Percentiles rank a stretch among this genome's conserved stretches.
These are phyloP conservation scores for Saxicola maurus DNA, from an alignment of 2,797 vertebrate species.

Conservation along the genomic window DNA sequence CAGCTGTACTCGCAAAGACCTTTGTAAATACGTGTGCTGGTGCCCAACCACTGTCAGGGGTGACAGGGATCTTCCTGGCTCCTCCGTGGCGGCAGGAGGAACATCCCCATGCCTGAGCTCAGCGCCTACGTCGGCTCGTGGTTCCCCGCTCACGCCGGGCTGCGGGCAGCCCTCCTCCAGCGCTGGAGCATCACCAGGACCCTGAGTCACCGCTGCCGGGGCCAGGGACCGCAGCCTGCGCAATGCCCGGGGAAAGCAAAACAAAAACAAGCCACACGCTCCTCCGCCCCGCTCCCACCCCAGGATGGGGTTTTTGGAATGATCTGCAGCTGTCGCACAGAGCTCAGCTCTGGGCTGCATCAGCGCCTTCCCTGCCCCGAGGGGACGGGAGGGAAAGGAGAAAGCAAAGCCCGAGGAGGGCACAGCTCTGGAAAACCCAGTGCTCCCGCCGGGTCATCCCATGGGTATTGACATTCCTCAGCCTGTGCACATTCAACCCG, in stretches of 20 bases:
- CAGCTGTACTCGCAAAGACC: not conserved
- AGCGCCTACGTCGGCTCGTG: not conserved
- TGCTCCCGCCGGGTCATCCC: not conserved
- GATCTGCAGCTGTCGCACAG: not conserved
- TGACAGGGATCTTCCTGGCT: not conserved
- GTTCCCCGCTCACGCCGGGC: not conserved
- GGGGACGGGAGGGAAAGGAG: not conserved
- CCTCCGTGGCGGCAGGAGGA: not conserved
- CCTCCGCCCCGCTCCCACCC: not conserved
- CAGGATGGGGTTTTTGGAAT: not conserved
- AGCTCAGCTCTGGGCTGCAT: not conserved
- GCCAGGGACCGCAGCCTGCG: not conserved
- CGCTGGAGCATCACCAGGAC: not conserved
- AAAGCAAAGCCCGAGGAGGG: not conserved
- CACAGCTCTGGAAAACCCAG: not conserved
- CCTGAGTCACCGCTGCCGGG: not conserved
- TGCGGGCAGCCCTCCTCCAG: not conserved
- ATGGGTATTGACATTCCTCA: not conserved
- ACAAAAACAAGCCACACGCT: not conserved
- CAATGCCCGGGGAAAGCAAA: not conserved
- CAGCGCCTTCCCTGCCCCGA: not conserved
- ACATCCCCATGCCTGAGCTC: not conserved
- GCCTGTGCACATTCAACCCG: not conserved
- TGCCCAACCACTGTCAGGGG: not conserved
- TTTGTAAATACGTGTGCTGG: not conserved